Conservation (phyloP, 2,797 vertebrate species). For the Pseudochirops cupreus region DNA sequence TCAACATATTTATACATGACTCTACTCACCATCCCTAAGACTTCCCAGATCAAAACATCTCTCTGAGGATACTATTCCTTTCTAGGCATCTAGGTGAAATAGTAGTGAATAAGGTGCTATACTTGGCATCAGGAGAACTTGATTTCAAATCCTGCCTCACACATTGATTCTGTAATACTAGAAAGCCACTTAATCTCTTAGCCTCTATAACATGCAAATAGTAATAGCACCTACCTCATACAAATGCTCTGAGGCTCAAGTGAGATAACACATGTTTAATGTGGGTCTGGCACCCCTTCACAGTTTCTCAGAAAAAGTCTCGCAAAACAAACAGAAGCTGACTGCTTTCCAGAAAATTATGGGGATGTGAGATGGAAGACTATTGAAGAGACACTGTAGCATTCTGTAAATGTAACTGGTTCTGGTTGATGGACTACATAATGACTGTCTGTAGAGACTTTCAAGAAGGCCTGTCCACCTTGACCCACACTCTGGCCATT, state of each 20-base stretch:
- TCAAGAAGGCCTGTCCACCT: no score
- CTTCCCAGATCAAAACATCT: background rate
- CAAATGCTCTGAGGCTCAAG: background rate
- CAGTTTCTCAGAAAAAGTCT: background rate
- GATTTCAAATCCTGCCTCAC: background rate
- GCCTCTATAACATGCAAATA: background rate
- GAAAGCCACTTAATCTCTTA: background rate
- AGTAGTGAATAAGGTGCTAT: background rate
- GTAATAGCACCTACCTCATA: background rate
- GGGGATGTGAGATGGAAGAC: no score
- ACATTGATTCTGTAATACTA: background rate
- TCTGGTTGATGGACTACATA: background rate
- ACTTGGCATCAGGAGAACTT: background rate
- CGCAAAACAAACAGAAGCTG: background rate
- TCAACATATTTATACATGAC: background rate
- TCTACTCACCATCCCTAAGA: background rate
- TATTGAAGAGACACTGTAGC: background rate
- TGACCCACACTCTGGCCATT: no score
- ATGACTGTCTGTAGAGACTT: no score
- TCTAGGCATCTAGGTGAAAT: background rate
- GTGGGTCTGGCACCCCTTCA: background rate
- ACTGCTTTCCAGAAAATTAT: background rate
- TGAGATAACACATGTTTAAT: background rate
- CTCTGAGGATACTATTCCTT: background rate
- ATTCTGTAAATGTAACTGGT: background rate